Conservation (phyloP, 2,797 vertebrate genomes). For the Premnoplex brunnescens region DNA sequence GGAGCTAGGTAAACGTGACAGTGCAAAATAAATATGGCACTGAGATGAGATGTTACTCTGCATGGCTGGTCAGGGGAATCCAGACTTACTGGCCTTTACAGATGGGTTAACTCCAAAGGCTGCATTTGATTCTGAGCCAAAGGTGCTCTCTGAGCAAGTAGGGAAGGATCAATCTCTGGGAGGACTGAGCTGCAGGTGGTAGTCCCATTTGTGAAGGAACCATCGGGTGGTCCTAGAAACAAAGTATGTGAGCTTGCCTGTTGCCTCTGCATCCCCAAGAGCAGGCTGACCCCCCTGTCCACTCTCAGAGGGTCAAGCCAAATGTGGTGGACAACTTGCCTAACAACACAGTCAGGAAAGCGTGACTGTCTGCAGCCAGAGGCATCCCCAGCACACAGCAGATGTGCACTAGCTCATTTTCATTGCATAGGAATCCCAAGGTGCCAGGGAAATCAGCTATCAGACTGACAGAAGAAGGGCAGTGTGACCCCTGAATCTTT, state of each 20-base stretch:
- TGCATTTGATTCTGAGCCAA: neutral
- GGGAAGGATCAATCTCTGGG: neutral
- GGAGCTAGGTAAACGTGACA: conserved; percentile 30
- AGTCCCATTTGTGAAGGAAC: neutral
- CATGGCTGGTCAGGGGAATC: conserved; percentile 11
- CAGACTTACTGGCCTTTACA: neutral
- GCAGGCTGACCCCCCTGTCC: neutral
- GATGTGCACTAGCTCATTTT: neutral
- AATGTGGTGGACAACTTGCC: neutral
- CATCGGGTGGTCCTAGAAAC: neutral
- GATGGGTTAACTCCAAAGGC: conserved; percentile 16
- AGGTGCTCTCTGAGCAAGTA: neutral
- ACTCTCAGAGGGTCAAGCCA: rapidly evolving
- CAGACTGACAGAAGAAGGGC: neutral
- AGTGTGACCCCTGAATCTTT: neutral
- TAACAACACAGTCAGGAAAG: neutral
- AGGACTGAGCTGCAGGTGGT: neutral
- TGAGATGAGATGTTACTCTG: conserved; percentile 10
- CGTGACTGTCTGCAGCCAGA: neutral
- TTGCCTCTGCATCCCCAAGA: neutral
- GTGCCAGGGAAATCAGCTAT: neutral
- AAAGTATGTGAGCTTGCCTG: neutral
- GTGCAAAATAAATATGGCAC: conserved; percentile 20
- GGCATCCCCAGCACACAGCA: neutral
- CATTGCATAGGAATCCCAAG: neutral